A percentile compares a stretch with the other conserved stretches of the same genome.
phyloP scores from a whole-genome alignment of 92 coral and sea anemone species.

The Diadumene lineata region DNA sequence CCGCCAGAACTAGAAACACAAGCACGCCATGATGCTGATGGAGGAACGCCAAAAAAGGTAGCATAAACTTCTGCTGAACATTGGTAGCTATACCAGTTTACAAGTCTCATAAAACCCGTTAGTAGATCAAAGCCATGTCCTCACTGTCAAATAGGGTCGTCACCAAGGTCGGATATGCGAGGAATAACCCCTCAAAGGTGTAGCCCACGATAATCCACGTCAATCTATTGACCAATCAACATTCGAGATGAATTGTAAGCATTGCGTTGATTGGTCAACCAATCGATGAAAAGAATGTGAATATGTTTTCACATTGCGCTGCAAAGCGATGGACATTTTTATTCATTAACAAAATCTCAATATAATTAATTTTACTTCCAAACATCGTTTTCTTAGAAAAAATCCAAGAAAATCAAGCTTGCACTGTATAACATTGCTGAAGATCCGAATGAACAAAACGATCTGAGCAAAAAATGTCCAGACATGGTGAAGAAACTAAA shows the following conservation, averaged over 20 bases:
- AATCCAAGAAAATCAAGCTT: background rate
- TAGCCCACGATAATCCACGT: too few species aligned
- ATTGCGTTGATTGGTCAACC: too few species aligned
- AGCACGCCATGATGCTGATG: background rate
- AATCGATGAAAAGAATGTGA: too few species aligned
- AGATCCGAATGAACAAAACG: constrained; percentile 38
- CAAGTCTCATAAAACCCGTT: background rate
- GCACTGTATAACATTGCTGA: constrained; percentile 46
- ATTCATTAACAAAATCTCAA: background rate
- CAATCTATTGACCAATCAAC: too few species aligned
- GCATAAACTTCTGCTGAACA: background rate
- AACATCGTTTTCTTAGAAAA: background rate
- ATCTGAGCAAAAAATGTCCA: constrained; percentile 18
- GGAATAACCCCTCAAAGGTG: too few species aligned
- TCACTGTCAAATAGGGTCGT: too few species aligned
- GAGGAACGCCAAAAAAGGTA: background rate
- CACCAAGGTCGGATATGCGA: too few species aligned
- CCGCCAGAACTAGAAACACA: constrained; percentile 46
- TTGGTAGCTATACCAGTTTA: too few species aligned
- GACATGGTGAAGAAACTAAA: constrained; percentile 13
- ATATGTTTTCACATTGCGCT: too few species aligned
- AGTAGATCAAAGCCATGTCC: background rate
- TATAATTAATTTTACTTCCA: too few species aligned
- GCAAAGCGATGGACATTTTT: background rate
- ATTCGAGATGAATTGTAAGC: too few species aligned